Conservation (phyloP, 1,140 invertebrate species). For the Nasonia vitripennis region DNA sequence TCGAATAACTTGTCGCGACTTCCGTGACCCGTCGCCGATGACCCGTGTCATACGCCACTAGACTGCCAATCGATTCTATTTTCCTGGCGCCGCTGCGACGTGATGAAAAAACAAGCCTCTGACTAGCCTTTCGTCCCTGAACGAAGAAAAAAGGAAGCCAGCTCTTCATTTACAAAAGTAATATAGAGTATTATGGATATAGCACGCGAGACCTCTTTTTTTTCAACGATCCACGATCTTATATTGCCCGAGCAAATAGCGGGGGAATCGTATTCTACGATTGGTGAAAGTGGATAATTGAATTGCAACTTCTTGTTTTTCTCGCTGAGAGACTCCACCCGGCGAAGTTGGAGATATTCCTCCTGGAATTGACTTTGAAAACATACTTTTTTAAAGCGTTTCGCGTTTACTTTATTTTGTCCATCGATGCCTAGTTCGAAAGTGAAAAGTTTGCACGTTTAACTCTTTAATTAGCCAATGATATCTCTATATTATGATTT, state of each 20-base stretch:
- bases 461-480: too few relatives aligned
- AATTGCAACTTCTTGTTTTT: constrained; percentile 23
- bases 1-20: constrained; percentile 31
- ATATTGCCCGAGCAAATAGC: constrained; percentile 4
- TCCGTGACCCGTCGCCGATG: constrained; percentile 34
- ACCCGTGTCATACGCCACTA: constrained; percentile 29
- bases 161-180: constrained; percentile 19
- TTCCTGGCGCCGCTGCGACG: not conserved
- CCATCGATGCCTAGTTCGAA: not conserved
- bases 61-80: constrained; percentile 30
- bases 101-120: constrained; percentile 26
- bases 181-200: not conserved
- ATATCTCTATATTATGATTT: not conserved
- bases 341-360: not conserved
- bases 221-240: not conserved
- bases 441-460: too few relatives aligned
- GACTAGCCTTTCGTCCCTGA: too few relatives aligned
- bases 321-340: not conserved
- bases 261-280: not conserved
- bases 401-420: not conserved
- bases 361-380: not conserved
- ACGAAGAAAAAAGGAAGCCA: not conserved
- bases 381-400: not conserved
- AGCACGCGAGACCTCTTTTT: not conserved
- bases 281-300: constrained; percentile 14